These are phyloP conservation scores for Drosophila persimilis DNA, from an alignment of 1,140 invertebrate genomes.

Conservation along the genomic window DNA sequence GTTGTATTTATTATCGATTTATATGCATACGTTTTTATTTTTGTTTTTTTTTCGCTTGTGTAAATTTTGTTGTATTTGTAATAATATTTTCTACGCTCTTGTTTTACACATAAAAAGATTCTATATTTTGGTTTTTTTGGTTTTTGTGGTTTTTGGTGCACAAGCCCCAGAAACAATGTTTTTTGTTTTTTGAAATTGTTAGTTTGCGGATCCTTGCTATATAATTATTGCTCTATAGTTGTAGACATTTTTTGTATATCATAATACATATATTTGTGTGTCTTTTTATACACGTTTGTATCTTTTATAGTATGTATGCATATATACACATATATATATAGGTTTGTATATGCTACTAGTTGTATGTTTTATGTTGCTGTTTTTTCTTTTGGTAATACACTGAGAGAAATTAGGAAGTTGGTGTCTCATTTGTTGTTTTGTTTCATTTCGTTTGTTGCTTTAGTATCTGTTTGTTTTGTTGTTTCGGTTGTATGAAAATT, in stretches of 20 bases:
- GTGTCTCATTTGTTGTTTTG: constrained; percentile 27
- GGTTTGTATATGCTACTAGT: constrained; percentile 34
- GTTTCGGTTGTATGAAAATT: constrained; percentile 57
- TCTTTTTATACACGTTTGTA: constrained; percentile 10
- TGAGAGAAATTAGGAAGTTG: constrained; percentile 78
- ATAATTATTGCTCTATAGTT: constrained; percentile 44
- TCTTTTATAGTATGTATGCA: constrained; percentile 15
- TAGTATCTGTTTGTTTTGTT: constrained; percentile 28
- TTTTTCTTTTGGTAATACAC: constrained; percentile 47
- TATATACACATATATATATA: constrained; percentile 16
- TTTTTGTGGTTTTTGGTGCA: constrained; percentile 6
- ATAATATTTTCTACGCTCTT: constrained; percentile 35
- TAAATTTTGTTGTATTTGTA: constrained; percentile 47
- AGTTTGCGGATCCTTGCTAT: constrained; percentile 22
- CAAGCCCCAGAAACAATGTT: constrained; percentile 37
- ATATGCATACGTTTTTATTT: constrained; percentile 45
- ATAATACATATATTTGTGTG: constrained; percentile 3
- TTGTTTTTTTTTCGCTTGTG: constrained; percentile 34
- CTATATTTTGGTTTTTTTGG: constrained; percentile 12
- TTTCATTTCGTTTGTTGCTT: constrained; percentile 26
- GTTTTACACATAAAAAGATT: constrained; percentile 55
- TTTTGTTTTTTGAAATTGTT: constrained; percentile 27
- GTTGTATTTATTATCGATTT: constrained; percentile 53
- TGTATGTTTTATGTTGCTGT: constrained; percentile 33
- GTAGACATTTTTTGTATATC: constrained; percentile 10